Evolutionary conservation across 2,113 vertebrate species (phyloP).

Genomic region (Arizona elegans): DNA sequence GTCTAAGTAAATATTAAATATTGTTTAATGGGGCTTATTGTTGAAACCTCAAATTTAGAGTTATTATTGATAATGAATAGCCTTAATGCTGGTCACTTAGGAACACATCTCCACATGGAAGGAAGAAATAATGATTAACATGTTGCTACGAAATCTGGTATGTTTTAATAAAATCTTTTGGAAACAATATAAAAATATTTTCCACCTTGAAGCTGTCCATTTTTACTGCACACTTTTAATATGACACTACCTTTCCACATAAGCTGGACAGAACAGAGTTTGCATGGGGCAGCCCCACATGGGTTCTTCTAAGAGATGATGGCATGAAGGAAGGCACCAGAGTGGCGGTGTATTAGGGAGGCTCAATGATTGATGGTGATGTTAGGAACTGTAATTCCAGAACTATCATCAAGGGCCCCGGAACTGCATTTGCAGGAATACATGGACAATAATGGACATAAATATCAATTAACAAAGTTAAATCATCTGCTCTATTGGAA

Average conservation of each 20-base stretch:
- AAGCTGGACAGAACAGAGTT: neutral
- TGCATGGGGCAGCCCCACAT: neutral
- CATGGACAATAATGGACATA: constrained; percentile 54
- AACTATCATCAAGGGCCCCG: constrained; percentile 51
- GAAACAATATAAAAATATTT: neutral
- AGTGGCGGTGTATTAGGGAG: neutral
- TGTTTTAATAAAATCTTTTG: constrained; percentile 23
- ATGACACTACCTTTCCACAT: neutral
- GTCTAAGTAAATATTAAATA: neutral
- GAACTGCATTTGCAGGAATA: constrained; percentile 63
- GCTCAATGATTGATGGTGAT: constrained; percentile 47
- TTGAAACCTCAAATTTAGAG: neutral
- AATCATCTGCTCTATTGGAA: constrained; percentile 62
- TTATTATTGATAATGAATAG: neutral
- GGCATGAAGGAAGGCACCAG: neutral
- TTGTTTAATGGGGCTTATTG: neutral
- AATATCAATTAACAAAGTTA: constrained; percentile 62
- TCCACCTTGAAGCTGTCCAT: neutral
- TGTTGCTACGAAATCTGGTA: neutral
- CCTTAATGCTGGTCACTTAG: neutral
- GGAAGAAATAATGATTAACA: neutral
- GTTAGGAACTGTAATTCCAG: constrained; percentile 65
- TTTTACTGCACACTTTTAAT: neutral
- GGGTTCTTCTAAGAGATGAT: neutral
- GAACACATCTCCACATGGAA: neutral